phyloP scores from a whole-genome alignment of 2,888 invertebrate genomes.

The Sarcophaga subvicina region DNA sequence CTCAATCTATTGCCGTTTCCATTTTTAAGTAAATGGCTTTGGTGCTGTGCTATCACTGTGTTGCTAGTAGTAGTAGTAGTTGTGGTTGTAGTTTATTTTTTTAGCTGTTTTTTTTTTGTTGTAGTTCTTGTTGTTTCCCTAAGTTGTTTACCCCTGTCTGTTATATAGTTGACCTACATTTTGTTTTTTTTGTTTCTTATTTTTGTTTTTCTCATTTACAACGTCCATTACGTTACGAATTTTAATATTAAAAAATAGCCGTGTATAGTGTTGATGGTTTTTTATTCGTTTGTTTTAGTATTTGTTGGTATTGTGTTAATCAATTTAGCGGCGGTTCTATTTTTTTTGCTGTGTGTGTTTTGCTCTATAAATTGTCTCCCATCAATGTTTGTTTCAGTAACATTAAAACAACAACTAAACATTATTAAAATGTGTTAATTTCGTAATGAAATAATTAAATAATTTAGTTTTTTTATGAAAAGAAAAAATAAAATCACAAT shows the following conservation, averaged over 20 bases:
- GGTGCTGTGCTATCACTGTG: background rate
- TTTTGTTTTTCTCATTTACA: no score
- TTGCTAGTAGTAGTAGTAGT: background rate
- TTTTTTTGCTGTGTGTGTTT: background rate
- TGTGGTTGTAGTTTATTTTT: constrained; percentile 20
- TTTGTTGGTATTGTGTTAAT: constrained; percentile 50
- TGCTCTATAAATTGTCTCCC: background rate
- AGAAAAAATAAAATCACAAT: background rate
- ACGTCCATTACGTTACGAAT: constrained; percentile 24
- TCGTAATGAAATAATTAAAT: background rate
- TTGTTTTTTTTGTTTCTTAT: constrained; percentile 14
- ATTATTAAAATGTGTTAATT: background rate
- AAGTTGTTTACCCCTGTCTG: constrained; percentile 59
- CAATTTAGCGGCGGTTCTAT: constrained; percentile 49
- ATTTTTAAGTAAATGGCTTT: background rate
- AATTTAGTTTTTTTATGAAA: background rate
- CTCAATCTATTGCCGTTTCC: constrained; percentile 3
- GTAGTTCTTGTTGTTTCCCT: constrained; percentile 39
- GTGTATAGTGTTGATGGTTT: constrained; percentile 42
- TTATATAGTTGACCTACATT: constrained; percentile 59
- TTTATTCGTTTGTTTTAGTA: constrained; percentile 13
- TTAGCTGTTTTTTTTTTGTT: constrained; percentile 1
- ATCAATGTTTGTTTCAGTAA: background rate
- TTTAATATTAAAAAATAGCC: constrained; percentile 59
- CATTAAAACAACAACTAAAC: background rate